Percentiles rank a stretch among this genome's conserved stretches.
Conservation (phyloP, 2,113 vertebrate species). For the Ammodytes dubius region DNA sequence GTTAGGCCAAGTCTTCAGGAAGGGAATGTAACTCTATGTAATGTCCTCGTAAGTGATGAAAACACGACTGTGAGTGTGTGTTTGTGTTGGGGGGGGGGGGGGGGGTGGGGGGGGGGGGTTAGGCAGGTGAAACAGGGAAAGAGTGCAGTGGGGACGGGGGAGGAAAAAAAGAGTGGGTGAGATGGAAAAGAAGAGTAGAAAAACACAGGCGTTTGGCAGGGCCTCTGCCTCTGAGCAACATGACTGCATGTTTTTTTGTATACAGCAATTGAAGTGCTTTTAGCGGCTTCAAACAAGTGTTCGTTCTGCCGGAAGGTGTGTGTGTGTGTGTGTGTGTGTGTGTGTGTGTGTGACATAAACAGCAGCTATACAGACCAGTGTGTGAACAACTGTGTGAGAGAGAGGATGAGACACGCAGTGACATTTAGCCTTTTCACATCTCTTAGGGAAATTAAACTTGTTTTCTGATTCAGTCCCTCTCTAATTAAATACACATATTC, state of each 20-base stretch:
- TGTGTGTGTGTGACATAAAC: conserved; percentile 28
- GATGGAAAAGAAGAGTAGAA: neutral
- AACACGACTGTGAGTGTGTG: no score
- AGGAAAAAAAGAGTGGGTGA: neutral
- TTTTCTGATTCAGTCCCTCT: neutral
- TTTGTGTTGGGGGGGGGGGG: neutral
- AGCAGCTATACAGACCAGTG: conserved; percentile 10
- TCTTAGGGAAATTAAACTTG: neutral
- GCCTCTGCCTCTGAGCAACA: conserved; percentile 11
- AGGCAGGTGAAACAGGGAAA: conserved; percentile 22
- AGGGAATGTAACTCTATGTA: no score
- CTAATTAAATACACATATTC: conserved; percentile 23
- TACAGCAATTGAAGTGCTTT: conserved; percentile 23
- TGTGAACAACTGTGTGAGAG: conserved; percentile 19
- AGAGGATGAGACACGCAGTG: neutral
- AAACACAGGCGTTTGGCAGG: conserved; percentile 12
- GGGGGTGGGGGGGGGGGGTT: neutral
- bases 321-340: no score
- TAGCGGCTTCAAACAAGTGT: conserved; percentile 31
- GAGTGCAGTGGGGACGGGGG: conserved; percentile 6
- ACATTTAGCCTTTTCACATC: conserved; percentile 1
- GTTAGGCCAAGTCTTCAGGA: no score
- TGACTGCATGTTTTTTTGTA: conserved; percentile 2
- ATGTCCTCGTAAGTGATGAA: no score
- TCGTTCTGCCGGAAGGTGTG: conserved; percentile 22